phyloP scores from a whole-genome alignment of 92 coral and sea anemone species.

The Desmophyllum pertusum region DNA sequence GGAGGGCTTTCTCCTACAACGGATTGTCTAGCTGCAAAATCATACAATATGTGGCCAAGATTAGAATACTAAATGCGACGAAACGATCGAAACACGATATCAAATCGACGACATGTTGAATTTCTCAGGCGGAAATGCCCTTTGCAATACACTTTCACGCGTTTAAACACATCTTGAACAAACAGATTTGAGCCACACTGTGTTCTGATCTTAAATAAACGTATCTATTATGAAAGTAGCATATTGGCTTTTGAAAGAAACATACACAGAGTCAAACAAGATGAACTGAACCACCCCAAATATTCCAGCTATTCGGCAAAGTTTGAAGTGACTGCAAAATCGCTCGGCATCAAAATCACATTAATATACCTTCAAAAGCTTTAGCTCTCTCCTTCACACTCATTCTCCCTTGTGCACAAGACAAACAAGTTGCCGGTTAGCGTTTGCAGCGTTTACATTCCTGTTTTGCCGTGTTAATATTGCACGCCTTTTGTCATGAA shows the following conservation, averaged over 20 bases:
- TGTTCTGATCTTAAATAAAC: neutral
- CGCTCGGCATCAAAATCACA: neutral
- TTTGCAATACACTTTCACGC: neutral
- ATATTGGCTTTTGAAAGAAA: neutral
- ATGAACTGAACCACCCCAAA: slow-evolving; percentile 34
- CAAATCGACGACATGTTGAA: slow-evolving; percentile 8
- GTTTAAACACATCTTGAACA: neutral
- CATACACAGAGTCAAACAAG: neutral
- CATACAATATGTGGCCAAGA: neutral
- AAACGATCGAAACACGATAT: neutral
- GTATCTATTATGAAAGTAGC: neutral
- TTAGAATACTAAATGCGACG: neutral
- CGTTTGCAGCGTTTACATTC: slow-evolving; percentile 18
- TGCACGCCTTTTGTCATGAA: neutral
- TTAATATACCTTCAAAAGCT: slow-evolving; percentile 75
- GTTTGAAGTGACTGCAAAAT: neutral
- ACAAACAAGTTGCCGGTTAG: neutral
- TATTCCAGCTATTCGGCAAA: slow-evolving; percentile 11
- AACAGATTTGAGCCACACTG: neutral
- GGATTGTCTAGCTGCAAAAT: slow-evolving; percentile 17
- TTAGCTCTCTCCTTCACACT: slow-evolving; percentile 75
- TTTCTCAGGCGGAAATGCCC: slow-evolving; percentile 57
- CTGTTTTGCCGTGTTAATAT: neutral
- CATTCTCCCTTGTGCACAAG: slow-evolving; percentile 30
- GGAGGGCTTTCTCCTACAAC: slow-evolving; percentile 30